Conservation (phyloP, 1,140 invertebrate genomes). For the Dreissena polymorpha region DNA sequence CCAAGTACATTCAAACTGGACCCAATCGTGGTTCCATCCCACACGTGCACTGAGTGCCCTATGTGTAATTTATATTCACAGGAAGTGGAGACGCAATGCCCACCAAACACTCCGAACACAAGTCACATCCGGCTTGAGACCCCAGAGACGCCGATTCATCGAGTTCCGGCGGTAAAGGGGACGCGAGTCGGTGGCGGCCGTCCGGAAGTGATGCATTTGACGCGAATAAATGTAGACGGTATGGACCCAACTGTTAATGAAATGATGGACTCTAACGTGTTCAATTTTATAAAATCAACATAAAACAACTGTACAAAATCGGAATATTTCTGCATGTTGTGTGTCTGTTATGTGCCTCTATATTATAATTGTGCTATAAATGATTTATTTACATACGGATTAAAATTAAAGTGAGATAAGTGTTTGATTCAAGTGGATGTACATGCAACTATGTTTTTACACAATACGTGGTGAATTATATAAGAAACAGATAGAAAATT, state of each 20-base stretch:
- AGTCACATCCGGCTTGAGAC: conserved; percentile 23
- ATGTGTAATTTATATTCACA: conserved; percentile 57
- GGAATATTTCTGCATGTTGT: no score
- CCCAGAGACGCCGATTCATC: not conserved
- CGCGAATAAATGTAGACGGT: not conserved
- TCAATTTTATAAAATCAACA: no score
- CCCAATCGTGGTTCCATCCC: conserved; percentile 64
- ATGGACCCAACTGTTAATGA: not conserved
- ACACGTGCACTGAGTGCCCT: conserved; percentile 62
- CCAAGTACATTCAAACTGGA: conserved; percentile 47
- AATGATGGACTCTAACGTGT: no score
- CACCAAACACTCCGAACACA: conserved; percentile 62
- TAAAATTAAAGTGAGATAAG: no score
- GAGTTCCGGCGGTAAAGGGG: not conserved
- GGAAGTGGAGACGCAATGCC: conserved; percentile 50
- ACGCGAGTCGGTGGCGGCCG: not conserved
- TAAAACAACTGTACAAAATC: no score
- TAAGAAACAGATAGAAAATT: no score
- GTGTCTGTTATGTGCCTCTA: no score
- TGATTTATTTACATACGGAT: no score
- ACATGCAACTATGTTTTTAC: no score
- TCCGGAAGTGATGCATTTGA: not conserved
- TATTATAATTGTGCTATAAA: no score
- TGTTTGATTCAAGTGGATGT: no score
- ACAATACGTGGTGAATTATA: no score